Percentiles rank a stretch among this genome's conserved stretches.
Evolutionary conservation across 2,888 invertebrate genomes (phyloP).

Genomic region (Craniophora ligustri): DNA sequence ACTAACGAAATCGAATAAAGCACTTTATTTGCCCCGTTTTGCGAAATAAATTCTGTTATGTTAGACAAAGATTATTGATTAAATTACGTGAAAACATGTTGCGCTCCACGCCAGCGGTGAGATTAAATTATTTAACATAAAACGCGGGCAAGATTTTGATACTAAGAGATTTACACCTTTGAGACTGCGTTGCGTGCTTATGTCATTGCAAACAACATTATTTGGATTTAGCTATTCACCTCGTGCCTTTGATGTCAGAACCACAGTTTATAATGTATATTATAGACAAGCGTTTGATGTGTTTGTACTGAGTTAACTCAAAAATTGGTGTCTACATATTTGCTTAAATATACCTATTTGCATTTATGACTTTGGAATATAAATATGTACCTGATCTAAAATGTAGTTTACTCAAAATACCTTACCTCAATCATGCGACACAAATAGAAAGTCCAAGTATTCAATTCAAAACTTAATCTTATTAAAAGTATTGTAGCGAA

Average conservation of each 20-base stretch:
- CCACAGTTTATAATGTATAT: slow-evolving; percentile 39
- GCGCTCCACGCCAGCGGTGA: slow-evolving; percentile 66
- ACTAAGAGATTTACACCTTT: slow-evolving; percentile 72
- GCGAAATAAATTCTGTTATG: slow-evolving; percentile 64
- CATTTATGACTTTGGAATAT: slow-evolving; percentile 9
- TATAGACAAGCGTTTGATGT: slow-evolving; percentile 29
- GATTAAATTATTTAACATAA: slow-evolving; percentile 82
- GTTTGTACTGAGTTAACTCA: slow-evolving; percentile 1
- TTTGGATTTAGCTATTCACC: slow-evolving; percentile 60
- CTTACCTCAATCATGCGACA: slow-evolving; percentile 1
- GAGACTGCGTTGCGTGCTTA: slow-evolving; percentile 60
- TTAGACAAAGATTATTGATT: slow-evolving; percentile 76
- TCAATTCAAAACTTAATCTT: slow-evolving; percentile 55
- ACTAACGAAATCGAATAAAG: slow-evolving; percentile 57
- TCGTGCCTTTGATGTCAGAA: slow-evolving; percentile 62
- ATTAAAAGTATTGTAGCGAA: slow-evolving; percentile 61
- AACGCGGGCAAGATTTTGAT: slow-evolving; percentile 71
- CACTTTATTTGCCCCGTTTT: slow-evolving; percentile 53
- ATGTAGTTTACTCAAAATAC: not conserved
- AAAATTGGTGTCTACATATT: slow-evolving; percentile 18
- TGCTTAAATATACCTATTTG: slow-evolving; percentile 6
- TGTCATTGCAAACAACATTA: slow-evolving; percentile 67
- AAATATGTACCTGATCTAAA: slow-evolving; percentile 2
- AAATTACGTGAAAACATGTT: slow-evolving; percentile 77
- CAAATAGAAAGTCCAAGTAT: slow-evolving; percentile 16